Conservation (phyloP, 2,113 vertebrate species). For the Camelus dromedarius region DNA sequence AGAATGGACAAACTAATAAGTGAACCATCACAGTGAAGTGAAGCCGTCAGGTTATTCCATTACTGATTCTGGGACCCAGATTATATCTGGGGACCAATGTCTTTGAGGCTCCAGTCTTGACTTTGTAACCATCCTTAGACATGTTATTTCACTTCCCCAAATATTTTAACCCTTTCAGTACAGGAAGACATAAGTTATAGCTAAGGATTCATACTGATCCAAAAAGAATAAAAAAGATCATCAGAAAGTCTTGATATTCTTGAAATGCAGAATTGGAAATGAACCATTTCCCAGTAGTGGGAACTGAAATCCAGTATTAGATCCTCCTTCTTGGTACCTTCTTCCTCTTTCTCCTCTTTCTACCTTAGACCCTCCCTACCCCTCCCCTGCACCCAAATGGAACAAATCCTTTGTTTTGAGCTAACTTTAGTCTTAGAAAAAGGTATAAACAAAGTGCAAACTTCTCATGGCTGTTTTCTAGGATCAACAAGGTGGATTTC, state of each 20-base stretch:
- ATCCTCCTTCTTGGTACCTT: slow-evolving; percentile 65
- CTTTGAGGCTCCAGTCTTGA: slow-evolving; percentile 47
- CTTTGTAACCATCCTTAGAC: slow-evolving; percentile 68
- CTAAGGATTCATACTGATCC: slow-evolving; percentile 71
- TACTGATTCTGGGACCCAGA: neutral
- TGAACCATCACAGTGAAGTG: neutral
- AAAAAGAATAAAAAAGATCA: slow-evolving; percentile 74
- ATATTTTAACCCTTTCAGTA: slow-evolving; percentile 68
- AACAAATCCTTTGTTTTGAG: slow-evolving; percentile 51
- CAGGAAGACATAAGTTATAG: slow-evolving; percentile 54
- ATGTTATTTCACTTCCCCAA: slow-evolving; percentile 77
- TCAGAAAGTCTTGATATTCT: slow-evolving; percentile 81
- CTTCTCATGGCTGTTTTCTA: slow-evolving; percentile 20
- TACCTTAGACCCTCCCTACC: slow-evolving; percentile 64
- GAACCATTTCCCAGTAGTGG: slow-evolving; percentile 74
- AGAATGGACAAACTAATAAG: neutral
- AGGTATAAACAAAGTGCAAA: neutral
- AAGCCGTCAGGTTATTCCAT: slow-evolving; percentile 24
- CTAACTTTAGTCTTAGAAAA: slow-evolving; percentile 60
- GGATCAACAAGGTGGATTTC: neutral
- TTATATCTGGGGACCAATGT: slow-evolving; percentile 26
- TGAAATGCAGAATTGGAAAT: slow-evolving; percentile 85
- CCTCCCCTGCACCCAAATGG: slow-evolving; percentile 60
- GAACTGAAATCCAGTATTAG: slow-evolving; percentile 78
- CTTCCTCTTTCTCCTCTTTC: slow-evolving; percentile 64